phyloP scores from a whole-genome alignment of 2,888 invertebrate species.

The Trilocha varians region DNA sequence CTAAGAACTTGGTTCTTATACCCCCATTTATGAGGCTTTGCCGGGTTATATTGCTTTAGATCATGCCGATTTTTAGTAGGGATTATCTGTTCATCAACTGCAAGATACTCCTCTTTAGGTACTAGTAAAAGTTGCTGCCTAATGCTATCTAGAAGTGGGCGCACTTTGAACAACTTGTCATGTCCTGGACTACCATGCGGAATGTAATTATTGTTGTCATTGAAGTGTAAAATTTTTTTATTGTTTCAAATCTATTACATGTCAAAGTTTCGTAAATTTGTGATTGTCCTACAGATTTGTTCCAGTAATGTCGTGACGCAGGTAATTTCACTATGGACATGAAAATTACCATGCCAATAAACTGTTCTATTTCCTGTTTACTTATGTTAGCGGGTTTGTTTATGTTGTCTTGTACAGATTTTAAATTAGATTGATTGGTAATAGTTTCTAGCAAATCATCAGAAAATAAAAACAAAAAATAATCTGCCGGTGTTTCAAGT shows the following conservation, averaged over 20 bases:
- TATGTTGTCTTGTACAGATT: conserved; percentile 9
- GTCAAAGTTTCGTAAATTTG: conserved; percentile 7
- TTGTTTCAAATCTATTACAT: conserved; percentile 1
- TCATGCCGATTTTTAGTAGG: conserved; percentile 20
- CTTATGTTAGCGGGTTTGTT: conserved; percentile 13
- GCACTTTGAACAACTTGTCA: conserved; percentile 25
- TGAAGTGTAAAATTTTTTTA: conserved; percentile 5
- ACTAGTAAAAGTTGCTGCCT: conserved; percentile 12
- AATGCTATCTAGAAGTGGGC: conserved; percentile 16
- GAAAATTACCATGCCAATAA: conserved; percentile 12
- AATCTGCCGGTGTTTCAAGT: conserved; percentile 6
- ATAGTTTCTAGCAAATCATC: conserved; percentile 9
- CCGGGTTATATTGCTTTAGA: conserved; percentile 27
- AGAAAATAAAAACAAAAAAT: conserved; percentile 9
- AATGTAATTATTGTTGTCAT: conserved; percentile 1
- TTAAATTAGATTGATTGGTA: conserved; percentile 13
- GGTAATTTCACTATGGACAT: conserved; percentile 12
- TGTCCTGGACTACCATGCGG: conserved; percentile 8
- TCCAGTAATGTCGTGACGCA: conserved; percentile 7
- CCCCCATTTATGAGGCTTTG: conserved; percentile 32
- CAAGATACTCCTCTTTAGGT: conserved; percentile 27
- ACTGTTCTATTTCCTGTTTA: conserved; percentile 7
- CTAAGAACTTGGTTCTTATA: conserved; percentile 33
- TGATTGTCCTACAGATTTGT: background rate
- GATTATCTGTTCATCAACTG: conserved; percentile 32